Base-by-base conservation (phyloP, 2,888 invertebrate genomes). In the Campopleginae sp. region DNA sequence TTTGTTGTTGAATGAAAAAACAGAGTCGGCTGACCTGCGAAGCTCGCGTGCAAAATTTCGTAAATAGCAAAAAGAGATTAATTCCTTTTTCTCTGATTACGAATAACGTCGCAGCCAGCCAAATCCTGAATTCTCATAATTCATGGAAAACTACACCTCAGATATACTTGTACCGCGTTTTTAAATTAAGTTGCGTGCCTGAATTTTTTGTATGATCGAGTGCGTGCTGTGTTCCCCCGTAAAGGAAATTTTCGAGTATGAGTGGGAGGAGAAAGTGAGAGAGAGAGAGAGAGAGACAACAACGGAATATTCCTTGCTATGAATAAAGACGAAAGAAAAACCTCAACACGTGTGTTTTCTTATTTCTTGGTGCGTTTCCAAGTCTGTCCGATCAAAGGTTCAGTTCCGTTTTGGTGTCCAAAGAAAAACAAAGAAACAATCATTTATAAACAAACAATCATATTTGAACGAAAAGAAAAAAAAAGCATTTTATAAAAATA, bases 341-440 rank as follows among this genome's bases (percentile, higher is more conserved):
- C 89, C 71, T 68, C 58, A 74, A 86, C 82, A 89, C 85, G 88
- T 91, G 93, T 93, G 93, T 93, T 92, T 90, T 89, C 93, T 94
- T 94, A 94, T 94, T 94, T 94, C 94, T 94, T 94, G 94, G 94
- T 94, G 91, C 92, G 92, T 93, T 93, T 94, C 94, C 93, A 94
- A 93, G 93, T 94, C 89, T 90, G 91, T 90, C 93, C 92, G 91
- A 93, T 92, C 92, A 94, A 94, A 94, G 94, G 94, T 94, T 94
- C 94, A 94, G 94, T 94, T 94, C 93, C 94, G 94, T 95, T 95
- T 95, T 95, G 95, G 95, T 95, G 95, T 94, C 94, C 93, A 93
- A 88, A 83, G 77, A 74, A 80, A 63, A 65, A 44, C 54, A 82
- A 74, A 58, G 51, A 77, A 86, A 70, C 80, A 54, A 74, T 48